phyloP scores from a whole-genome alignment of 2,797 vertebrate genomes.

The Trematomus bernacchii region DNA sequence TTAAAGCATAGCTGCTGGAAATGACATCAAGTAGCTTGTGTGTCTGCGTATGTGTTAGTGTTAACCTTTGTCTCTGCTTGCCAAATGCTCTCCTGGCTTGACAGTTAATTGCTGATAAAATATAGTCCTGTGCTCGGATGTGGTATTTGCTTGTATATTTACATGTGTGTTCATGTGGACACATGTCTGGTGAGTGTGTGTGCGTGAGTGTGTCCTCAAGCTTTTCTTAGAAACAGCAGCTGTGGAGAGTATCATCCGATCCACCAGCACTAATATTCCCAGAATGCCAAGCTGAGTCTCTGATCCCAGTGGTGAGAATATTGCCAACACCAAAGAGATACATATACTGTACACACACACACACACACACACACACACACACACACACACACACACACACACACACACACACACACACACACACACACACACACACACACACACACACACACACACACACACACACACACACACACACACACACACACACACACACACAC shows the following conservation, averaged over 20 bases:
- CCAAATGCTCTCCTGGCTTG: conserved; percentile 40
- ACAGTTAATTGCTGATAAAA: conserved; percentile 62
- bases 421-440: too few relatives aligned
- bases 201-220: conserved; percentile 46
- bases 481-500: background rate
- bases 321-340: conserved; percentile 59
- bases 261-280: conserved; percentile 76
- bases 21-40: conserved; percentile 62
- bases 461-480: too few relatives aligned
- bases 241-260: conserved; percentile 79
- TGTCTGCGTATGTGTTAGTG: conserved; percentile 30
- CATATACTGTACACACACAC: background rate
- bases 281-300: conserved; percentile 75
- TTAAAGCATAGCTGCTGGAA: conserved; percentile 61
- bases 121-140: conserved; percentile 20
- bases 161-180: conserved; percentile 39
- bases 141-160: conserved; percentile 53
- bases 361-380: conserved; percentile 18
- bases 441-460: too few relatives aligned
- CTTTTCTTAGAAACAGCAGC: conserved; percentile 88
- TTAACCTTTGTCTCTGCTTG: conserved; percentile 41
- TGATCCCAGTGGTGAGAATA: conserved; percentile 73
- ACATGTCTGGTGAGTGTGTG: conserved; percentile 31
- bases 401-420: too few relatives aligned
- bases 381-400: background rate